Percentiles rank a stretch among this genome's conserved stretches.
Evolutionary conservation across 2,888 invertebrate genomes (phyloP).

Genomic region (Cheilosia impressa): DNA sequence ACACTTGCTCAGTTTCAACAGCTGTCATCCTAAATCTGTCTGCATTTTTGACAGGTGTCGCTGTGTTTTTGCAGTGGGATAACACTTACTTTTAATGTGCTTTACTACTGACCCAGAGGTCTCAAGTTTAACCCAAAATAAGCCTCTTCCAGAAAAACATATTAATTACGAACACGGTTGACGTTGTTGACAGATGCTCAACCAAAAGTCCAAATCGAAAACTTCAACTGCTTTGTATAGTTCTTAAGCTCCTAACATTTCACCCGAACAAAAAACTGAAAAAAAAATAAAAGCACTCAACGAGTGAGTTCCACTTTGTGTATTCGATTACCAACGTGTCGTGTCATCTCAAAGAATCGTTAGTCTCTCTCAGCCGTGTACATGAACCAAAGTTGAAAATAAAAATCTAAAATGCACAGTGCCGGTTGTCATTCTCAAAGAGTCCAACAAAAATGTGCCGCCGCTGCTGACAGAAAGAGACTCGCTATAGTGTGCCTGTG

Average conservation of each 20-base stretch:
- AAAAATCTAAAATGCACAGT: conserved; percentile 1
- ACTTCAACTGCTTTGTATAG: conserved; percentile 49
- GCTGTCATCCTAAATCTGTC: too few species aligned
- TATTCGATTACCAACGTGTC: conserved; percentile 41
- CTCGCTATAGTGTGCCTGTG: conserved; percentile 6
- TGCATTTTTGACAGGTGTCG: too few species aligned
- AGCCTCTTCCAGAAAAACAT: too few species aligned
- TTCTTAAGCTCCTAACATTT: conserved; percentile 42
- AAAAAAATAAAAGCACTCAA: conserved; percentile 15
- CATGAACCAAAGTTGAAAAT: conserved; percentile 42
- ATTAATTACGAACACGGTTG: too few species aligned
- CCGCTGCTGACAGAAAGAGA: conserved; percentile 22
- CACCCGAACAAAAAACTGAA: conserved; percentile 14
- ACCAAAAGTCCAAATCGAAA: conserved; percentile 7
- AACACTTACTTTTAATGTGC: too few species aligned
- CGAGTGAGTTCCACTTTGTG: conserved; percentile 41
- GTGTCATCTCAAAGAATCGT: conserved; percentile 30
- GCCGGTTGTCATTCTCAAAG: conserved; percentile 25
- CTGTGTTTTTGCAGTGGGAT: too few species aligned
- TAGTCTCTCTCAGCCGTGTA: conserved; percentile 40
- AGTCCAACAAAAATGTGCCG: conserved; percentile 35
- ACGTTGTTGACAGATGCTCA: too few species aligned
- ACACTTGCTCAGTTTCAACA: too few species aligned
- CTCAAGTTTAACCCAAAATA: too few species aligned
- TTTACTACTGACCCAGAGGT: too few species aligned